Base-by-base conservation (phyloP, 2,113 vertebrate genomes). In the Tychaedon coryphoeus region DNA sequence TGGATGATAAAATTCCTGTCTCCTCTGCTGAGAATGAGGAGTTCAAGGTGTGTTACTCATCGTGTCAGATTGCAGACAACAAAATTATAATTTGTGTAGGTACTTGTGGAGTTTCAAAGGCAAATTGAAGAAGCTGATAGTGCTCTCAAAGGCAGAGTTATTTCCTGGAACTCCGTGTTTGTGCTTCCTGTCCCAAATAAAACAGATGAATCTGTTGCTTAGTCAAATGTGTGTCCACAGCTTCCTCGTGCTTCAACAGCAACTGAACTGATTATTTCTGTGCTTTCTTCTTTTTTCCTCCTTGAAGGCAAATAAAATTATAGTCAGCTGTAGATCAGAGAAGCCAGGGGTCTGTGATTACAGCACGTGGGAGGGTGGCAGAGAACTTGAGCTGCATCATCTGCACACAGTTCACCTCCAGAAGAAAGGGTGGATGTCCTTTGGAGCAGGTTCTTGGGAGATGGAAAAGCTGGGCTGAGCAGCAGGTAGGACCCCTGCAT, bases 1-100 rank as follows among this genome's bases (percentile, higher is more conserved):
- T 38, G 83, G 70, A 36, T 80, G 90, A 89, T 96, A 93, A 93
- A 91, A 80, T 93, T 69, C 61, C 53, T 28, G 60, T 64, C 71
- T 90, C 28, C 23, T 77, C 20, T 6, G 12, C 12, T 4, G 76
- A 58, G 71, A 88, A 43, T 4, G 26, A 51, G 6, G 38, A 65
- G 64, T 76, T 91, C 36, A 38, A 50, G 92, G 79, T 29, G 8
- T 3, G 6, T 88, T 88, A 56, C 38, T 82, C 83, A 73, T 86
- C 8, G 0, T 16, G 13, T 16, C 58, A 76, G 64, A 45, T 28
- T 83, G 75, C n/a, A 70, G 93, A 56, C 23, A 25, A 40, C 62
- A 73, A 36, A 69, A 70, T 48, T 45, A 19, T 22, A 8, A 80
- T 93, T 66, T 86, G 91, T 81, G 53, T 20, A 2, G 43, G 48